A percentile compares a stretch with the other conserved stretches of the same genome.
phyloP scores from a whole-genome alignment of 92 coral and sea anemone genomes.

The Isaurus tuberculatus region DNA sequence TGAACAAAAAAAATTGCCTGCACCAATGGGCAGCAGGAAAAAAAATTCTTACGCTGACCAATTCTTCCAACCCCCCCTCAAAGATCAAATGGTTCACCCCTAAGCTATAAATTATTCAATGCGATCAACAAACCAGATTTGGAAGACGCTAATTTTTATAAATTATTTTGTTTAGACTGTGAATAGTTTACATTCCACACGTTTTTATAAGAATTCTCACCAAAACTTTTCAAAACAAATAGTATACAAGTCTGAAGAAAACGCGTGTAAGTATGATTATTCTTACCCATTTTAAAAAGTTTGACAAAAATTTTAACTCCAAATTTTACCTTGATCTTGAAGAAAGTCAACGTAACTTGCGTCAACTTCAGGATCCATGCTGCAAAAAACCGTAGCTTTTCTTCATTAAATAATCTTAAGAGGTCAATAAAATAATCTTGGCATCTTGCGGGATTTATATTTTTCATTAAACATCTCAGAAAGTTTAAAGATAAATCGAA shows the following conservation, averaged over 20 bases:
- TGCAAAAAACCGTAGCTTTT: background rate
- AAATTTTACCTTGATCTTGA: slow-evolving; percentile 43
- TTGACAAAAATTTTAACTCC: no score
- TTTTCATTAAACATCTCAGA: background rate
- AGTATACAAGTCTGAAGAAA: background rate
- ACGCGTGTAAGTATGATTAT: background rate
- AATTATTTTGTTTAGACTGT: background rate
- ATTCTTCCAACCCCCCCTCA: no score
- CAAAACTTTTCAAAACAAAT: background rate
- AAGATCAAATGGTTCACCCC: no score
- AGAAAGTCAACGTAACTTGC: slow-evolving; percentile 38
- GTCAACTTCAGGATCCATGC: slow-evolving; percentile 36
- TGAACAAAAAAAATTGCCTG: no score
- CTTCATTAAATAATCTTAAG: background rate
- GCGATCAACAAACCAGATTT: no score
- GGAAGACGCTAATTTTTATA: no score
- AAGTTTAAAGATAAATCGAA: background rate
- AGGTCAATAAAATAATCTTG: background rate
- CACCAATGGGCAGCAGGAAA: no score
- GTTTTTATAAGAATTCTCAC: background rate
- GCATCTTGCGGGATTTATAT: background rate
- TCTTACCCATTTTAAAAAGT: no score
- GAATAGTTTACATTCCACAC: background rate
- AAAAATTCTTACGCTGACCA: no score
- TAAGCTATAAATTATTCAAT: background rate